These are phyloP conservation scores for Remorina albescens DNA, from an alignment of 2,797 vertebrate species.

Conservation along the genomic window DNA sequence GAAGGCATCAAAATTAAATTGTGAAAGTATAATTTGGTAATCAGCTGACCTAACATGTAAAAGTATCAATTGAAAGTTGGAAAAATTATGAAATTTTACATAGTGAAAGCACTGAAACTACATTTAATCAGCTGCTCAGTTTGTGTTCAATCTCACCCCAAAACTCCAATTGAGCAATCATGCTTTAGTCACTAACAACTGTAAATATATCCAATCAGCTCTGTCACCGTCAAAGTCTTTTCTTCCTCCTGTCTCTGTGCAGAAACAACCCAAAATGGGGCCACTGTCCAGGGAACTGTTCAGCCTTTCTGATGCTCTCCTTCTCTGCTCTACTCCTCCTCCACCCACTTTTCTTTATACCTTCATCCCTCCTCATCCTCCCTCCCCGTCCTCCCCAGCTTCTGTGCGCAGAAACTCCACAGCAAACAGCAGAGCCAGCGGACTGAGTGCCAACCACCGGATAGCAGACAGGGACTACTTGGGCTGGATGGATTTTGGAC, in stretches of 20 bases:
- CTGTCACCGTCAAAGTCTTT: not conserved
- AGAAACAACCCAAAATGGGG: slow-evolving; percentile 9
- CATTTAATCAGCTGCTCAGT: not conserved
- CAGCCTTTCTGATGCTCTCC: not conserved
- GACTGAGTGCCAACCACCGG: slow-evolving; percentile 87
- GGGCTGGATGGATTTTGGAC: slow-evolving; percentile 99
- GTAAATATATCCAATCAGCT: not conserved
- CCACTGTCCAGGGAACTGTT: not conserved
- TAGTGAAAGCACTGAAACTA: slow-evolving; percentile 44
- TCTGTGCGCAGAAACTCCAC: slow-evolving; percentile 88
- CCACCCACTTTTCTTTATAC: slow-evolving; percentile 24
- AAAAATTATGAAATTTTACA: not conserved
- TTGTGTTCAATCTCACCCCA: not conserved
- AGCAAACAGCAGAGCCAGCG: slow-evolving; percentile 85
- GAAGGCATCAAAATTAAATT: slow-evolving; percentile 11
- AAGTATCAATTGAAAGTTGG: not conserved
- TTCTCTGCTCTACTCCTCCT: slow-evolving; percentile 4
- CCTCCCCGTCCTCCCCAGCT: slow-evolving; percentile 74
- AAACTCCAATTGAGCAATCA: not conserved
- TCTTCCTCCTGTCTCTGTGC: not conserved
- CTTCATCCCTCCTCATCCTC: slow-evolving; percentile 10
- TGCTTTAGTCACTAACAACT: not conserved
- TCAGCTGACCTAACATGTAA: not conserved
- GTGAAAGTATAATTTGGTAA: not conserved
- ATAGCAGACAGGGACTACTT: slow-evolving; percentile 96